Evolutionary conservation across 2,888 invertebrate species (phyloP), one percentile per base, ranked within the genome.

Genomic region (Cephalotes varians): DNA sequence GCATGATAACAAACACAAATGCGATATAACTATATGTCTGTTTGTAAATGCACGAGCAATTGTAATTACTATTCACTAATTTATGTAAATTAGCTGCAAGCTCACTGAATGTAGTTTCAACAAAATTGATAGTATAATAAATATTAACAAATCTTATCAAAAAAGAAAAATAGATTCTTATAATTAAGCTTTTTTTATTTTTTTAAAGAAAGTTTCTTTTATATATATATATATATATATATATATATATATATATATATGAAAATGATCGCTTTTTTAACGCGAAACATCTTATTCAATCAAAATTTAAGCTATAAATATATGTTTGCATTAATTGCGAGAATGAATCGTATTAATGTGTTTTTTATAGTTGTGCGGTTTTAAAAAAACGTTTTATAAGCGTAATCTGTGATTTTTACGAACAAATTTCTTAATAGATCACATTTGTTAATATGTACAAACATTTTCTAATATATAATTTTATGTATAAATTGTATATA

Each of bases 401-500:
- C 56, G 1, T 28, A 44, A 58, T 28, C 31, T 73, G n/a, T 73
- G 31, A 58, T 73, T 34, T 28, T 62, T 37, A 67, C 18, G 12
- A n/a, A 67, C n/a, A n/a, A 0, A 31, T 67, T 18, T 28, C 2
- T 2, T 44, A 44, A 58, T 28, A 6, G 28, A 58, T 44, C 40
- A 3, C 2, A 72, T 73, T 71, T 54, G 15, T 51, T 44, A 28
- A n/a, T 21, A 58, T n/a, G 21, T 69, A 51, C 6, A 72, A 69
- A 72, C 25, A 1, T 40, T 72, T 72, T 1, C 3, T 51, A 69
- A 69, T 54, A 37, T n/a, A 5, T 73, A 58, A 31, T 31, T 58
- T 28, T 40, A 56, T 28, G 1, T 44, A 40, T 31, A 7, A 15
- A 44, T 31, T 58, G n/a, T 58, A 40, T 44, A 58, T 71, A 58